Percentiles rank a stretch among this genome's conserved stretches.
phyloP scores from a whole-genome alignment of 2,113 vertebrate genomes.

The Hydrochoerus hydrochaeris region DNA sequence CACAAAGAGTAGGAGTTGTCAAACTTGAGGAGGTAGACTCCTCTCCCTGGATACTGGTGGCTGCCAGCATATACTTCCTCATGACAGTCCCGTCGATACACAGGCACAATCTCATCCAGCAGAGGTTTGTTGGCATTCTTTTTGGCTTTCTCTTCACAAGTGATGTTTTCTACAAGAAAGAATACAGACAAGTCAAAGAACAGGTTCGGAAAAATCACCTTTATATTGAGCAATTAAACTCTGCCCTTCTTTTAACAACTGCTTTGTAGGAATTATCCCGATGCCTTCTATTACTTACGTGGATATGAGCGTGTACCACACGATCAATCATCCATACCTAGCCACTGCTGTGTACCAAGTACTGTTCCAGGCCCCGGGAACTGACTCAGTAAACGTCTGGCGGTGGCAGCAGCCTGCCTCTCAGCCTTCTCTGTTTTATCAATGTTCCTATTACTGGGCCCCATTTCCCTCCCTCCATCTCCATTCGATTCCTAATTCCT shows the following conservation, averaged over 20 bases:
- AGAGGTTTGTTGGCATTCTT: slow-evolving; percentile 95
- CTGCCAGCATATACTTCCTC: slow-evolving; percentile 99
- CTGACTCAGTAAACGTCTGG: neutral
- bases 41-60: slow-evolving; percentile 98
- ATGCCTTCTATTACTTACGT: neutral
- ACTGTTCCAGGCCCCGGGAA: neutral
- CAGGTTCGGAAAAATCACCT: neutral
- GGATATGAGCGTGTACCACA: rapidly evolving
- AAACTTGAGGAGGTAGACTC: slow-evolving; percentile 99
- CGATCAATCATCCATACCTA: neutral
- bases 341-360: neutral
- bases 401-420: neutral
- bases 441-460: neutral
- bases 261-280: neutral
- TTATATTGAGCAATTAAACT: neutral
- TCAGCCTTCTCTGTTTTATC: neutral
- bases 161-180: slow-evolving; percentile 87
- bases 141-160: slow-evolving; percentile 95
- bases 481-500: neutral
- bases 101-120: slow-evolving; percentile 99
- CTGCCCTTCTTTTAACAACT: neutral
- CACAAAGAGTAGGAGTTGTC: slow-evolving; percentile 99
- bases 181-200: slow-evolving; percentile 58
- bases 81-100: slow-evolving; percentile 99
- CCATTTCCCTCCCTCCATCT: neutral